Conservation (phyloP, 2,113 vertebrate genomes). For the Puffinus mauretanicus region DNA sequence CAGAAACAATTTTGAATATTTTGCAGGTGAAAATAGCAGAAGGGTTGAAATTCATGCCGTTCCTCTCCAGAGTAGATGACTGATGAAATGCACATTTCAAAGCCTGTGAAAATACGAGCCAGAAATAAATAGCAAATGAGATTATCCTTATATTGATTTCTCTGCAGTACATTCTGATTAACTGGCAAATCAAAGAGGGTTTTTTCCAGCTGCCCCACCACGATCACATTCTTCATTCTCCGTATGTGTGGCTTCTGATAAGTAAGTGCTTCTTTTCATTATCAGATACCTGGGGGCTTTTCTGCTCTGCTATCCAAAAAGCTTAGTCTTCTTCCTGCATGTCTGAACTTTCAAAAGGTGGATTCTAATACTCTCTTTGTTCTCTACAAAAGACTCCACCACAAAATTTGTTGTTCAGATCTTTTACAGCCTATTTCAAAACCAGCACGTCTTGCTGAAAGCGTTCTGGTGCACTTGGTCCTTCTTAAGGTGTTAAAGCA, state of each 20-base stretch:
- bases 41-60: conserved; percentile 46
- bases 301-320: not conserved
- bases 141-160: conserved; percentile 57
- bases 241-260: not conserved
- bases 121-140: conserved; percentile 54
- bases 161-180: conserved; percentile 47
- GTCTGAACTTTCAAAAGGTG: not conserved
- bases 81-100: conserved; percentile 56
- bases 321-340: not conserved
- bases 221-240: conserved; percentile 15
- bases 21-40: conserved; percentile 46
- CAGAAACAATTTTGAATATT: conserved; percentile 55
- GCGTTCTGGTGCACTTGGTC: not conserved
- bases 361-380: not conserved
- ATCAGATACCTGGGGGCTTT: not conserved
- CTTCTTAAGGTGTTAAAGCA: not conserved
- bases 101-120: conserved; percentile 27
- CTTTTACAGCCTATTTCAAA: not conserved
- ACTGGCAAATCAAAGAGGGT: conserved; percentile 4
- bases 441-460: not conserved
- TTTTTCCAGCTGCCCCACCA: not conserved
- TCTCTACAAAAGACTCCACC: not conserved
- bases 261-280: not conserved
- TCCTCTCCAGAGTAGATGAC: conserved; percentile 20
- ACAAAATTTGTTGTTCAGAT: not conserved